phyloP scores from a whole-genome alignment of 2,113 vertebrate genomes.

The Pelvicachromis taeniatus region DNA sequence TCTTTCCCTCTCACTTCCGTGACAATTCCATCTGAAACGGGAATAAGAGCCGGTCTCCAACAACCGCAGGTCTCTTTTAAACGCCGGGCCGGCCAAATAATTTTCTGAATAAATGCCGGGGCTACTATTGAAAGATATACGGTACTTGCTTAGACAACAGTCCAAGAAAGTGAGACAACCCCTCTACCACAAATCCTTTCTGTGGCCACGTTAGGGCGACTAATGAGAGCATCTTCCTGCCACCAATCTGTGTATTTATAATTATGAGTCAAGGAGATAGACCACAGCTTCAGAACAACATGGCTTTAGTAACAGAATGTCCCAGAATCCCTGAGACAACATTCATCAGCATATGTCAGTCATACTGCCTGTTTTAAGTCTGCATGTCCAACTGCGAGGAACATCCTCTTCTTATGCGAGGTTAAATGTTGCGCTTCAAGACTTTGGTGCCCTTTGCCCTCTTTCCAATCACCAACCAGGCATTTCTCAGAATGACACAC shows the following conservation, averaged over 20 bases:
- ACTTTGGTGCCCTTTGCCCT: not conserved
- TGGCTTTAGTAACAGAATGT: slow-evolving; percentile 42
- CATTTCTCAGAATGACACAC: slow-evolving; percentile 27
- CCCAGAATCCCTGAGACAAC: slow-evolving; percentile 30
- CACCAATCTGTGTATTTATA: slow-evolving; percentile 27
- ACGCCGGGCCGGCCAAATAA: too few species aligned
- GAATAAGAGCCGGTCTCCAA: too few species aligned
- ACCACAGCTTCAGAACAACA: not conserved
- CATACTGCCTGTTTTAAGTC: slow-evolving; percentile 43
- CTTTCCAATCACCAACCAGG: not conserved
- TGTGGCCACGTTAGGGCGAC: not conserved
- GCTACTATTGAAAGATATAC: too few species aligned
- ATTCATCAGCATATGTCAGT: slow-evolving; percentile 2
- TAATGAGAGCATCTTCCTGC: not conserved
- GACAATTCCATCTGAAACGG: too few species aligned
- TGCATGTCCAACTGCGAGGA: slow-evolving; percentile 6
- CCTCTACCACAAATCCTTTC: not conserved
- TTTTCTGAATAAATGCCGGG: too few species aligned
- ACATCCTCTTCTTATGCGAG: slow-evolving; percentile 44
- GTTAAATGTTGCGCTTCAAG: slow-evolving; percentile 26
- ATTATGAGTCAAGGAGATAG: not conserved
- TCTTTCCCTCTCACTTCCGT: too few species aligned
- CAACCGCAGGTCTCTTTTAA: too few species aligned
- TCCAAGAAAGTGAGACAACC: not conserved
- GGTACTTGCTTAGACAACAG: not conserved